phyloP scores from a whole-genome alignment of 2,888 invertebrate genomes.

The Cosmorhoe ocellata region DNA sequence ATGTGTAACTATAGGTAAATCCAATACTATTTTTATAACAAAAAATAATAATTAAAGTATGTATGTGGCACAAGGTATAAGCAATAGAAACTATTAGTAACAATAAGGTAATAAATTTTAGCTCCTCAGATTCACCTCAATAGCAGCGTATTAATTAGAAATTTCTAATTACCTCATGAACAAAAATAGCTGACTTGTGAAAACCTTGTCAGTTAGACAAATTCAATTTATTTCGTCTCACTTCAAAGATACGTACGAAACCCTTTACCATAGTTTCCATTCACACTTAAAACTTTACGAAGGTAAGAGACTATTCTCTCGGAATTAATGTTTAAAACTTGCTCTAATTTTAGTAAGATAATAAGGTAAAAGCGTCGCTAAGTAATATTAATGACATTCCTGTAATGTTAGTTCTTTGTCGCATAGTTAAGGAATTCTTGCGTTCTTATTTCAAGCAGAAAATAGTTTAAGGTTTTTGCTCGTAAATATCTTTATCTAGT shows the following conservation, averaged over 20 bases:
- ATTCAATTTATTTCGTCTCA: too few species aligned
- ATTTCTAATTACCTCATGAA: too few species aligned
- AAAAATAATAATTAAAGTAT: too few species aligned
- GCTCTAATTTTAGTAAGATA: constrained; percentile 18
- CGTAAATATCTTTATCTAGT: too few species aligned
- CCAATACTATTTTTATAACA: too few species aligned
- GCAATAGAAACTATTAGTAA: too few species aligned
- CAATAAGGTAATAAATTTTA: too few species aligned
- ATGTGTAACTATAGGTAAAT: background rate
- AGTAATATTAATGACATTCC: constrained; percentile 21
- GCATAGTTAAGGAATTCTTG: constrained; percentile 12
- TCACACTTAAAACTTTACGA: constrained; percentile 9
- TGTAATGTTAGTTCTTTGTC: constrained; percentile 20
- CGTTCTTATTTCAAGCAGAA: constrained; percentile 4
- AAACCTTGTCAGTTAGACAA: too few species aligned
- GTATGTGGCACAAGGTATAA: too few species aligned
- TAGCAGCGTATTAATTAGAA: too few species aligned
- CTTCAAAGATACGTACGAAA: background rate
- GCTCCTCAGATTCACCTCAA: too few species aligned
- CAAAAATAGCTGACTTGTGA: too few species aligned
- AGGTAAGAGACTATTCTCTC: constrained; percentile 10
- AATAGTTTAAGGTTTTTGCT: background rate
- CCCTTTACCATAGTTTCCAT: background rate
- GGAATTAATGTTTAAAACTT: constrained; percentile 14
- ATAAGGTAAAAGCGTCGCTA: constrained; percentile 16